These are phyloP conservation scores for Choreutis nemorana DNA, from an alignment of 2,888 invertebrate genomes.

Conservation along the genomic window DNA sequence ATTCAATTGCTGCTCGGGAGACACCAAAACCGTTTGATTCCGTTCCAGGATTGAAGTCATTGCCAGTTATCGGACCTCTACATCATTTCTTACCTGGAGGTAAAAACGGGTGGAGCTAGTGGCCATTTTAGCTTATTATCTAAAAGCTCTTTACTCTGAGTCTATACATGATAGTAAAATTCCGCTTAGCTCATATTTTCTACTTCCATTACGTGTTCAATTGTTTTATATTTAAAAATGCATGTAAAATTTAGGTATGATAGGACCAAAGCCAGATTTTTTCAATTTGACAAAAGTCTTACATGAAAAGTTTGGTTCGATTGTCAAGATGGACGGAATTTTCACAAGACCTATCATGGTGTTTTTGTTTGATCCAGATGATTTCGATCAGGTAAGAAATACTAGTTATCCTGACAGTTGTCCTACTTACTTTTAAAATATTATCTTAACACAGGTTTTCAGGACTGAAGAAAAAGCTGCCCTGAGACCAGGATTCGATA, in stretches of 20 bases:
- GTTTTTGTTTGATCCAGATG: conserved; percentile 37
- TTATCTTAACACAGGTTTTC: conserved; percentile 32
- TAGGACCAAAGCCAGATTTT: conserved; percentile 29
- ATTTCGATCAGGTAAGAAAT: conserved; percentile 32
- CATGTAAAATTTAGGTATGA: conserved; percentile 26
- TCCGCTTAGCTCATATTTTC: too few relatives aligned
- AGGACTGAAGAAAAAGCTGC: conserved; percentile 48
- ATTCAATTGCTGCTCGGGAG: too few relatives aligned
- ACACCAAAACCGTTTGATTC: conserved; percentile 28
- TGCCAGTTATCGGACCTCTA: conserved; percentile 39
- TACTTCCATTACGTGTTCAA: not conserved
- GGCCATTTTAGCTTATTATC: too few relatives aligned
- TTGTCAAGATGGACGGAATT: conserved; percentile 40
- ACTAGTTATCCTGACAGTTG: too few relatives aligned
- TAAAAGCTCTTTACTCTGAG: too few relatives aligned
- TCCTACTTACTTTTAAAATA: not conserved
- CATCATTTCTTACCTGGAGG: conserved; percentile 44
- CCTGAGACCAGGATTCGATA: conserved; percentile 41
- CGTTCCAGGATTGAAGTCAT: conserved; percentile 38
- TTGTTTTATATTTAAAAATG: too few relatives aligned
- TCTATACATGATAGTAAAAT: too few relatives aligned
- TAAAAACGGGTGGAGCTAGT: too few relatives aligned
- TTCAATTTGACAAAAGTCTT: conserved; percentile 24
- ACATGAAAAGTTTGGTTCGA: conserved; percentile 30
- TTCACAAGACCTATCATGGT: conserved; percentile 33